phyloP scores from a whole-genome alignment of 2,113 vertebrate genomes.

The Cyprinodon tularosa region DNA sequence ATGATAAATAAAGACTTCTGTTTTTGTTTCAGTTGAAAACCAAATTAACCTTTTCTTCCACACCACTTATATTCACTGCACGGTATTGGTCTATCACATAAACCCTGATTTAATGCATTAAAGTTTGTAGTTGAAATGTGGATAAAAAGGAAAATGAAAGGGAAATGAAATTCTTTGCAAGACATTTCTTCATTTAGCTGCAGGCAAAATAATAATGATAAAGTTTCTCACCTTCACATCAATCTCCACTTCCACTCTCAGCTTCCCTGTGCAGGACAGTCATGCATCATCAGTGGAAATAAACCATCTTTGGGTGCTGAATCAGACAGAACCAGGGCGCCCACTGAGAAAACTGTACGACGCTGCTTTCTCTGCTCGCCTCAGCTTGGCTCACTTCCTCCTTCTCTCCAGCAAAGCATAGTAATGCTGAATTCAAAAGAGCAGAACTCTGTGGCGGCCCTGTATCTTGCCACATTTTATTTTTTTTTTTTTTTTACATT shows the following conservation, averaged over 20 bases:
- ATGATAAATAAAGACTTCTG: too few species aligned
- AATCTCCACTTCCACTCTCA: slow-evolving; percentile 42
- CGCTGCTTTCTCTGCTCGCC: slow-evolving; percentile 8
- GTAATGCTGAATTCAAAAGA: slow-evolving; percentile 32
- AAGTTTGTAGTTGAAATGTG: neutral
- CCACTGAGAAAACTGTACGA: slow-evolving; percentile 48
- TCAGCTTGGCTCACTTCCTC: slow-evolving; percentile 20
- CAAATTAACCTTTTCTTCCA: too few species aligned
- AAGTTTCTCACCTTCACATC: slow-evolving; percentile 42
- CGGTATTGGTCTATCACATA: neutral
- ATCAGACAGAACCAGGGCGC: slow-evolving; percentile 58
- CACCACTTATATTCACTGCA: neutral
- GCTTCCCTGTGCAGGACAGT: slow-evolving; percentile 28
- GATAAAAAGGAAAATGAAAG: neutral
- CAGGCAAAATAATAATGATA: slow-evolving; percentile 17
- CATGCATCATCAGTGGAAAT: slow-evolving; percentile 41
- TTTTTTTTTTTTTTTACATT: slow-evolving; percentile 11
- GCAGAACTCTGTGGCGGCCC: slow-evolving; percentile 16
- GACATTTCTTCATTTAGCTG: slow-evolving; percentile 3
- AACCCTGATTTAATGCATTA: neutral
- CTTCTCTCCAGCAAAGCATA: slow-evolving; percentile 23
- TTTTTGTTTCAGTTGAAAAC: neutral
- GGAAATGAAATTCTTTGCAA: neutral
- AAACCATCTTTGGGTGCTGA: slow-evolving; percentile 55
- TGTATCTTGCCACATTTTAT: slow-evolving; percentile 45